Percentiles rank a stretch among this genome's conserved stretches.
Evolutionary conservation across 2,888 invertebrate species (phyloP).

Genomic region (Geophilus truncorum): DNA sequence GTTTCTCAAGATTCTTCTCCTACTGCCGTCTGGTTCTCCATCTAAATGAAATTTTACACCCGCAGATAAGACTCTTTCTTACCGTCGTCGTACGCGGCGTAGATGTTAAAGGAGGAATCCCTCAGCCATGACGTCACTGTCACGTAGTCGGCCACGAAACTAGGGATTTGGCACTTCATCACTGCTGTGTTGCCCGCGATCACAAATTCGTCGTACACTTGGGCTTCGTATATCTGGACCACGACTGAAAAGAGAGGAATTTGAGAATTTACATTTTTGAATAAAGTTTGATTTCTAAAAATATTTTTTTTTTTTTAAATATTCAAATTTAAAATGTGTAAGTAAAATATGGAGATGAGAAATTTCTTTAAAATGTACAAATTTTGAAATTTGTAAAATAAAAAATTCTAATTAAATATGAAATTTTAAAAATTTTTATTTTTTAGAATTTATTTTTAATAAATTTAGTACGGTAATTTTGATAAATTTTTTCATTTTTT

Average conservation of each 20-base stretch:
- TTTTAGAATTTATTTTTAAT: no score
- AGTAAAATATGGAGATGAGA: no score
- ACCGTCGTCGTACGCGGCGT: neutral
- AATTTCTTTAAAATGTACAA: no score
- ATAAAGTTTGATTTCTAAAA: no score
- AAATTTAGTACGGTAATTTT: no score
- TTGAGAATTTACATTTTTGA: no score
- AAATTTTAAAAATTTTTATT: no score
- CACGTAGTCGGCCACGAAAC: slow-evolving; percentile 17
- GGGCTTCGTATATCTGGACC: slow-evolving; percentile 1
- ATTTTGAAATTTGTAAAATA: neutral
- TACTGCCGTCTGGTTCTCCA: neutral
- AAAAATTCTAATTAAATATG: neutral
- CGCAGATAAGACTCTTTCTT: neutral
- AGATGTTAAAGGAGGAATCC: slow-evolving; percentile 18
- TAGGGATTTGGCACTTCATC: slow-evolving; percentile 2
- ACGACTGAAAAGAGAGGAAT: neutral
- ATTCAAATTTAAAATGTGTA: no score
- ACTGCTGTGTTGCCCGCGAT: slow-evolving; percentile 3
- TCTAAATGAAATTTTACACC: neutral
- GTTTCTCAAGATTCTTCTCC: neutral
- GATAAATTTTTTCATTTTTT: no score
- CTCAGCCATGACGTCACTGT: slow-evolving; percentile 6
- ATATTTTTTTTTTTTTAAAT: no score
- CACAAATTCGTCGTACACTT: slow-evolving; percentile 9